phyloP scores from a whole-genome alignment of 2,113 vertebrate species.

The Salvelinus fontinalis region DNA sequence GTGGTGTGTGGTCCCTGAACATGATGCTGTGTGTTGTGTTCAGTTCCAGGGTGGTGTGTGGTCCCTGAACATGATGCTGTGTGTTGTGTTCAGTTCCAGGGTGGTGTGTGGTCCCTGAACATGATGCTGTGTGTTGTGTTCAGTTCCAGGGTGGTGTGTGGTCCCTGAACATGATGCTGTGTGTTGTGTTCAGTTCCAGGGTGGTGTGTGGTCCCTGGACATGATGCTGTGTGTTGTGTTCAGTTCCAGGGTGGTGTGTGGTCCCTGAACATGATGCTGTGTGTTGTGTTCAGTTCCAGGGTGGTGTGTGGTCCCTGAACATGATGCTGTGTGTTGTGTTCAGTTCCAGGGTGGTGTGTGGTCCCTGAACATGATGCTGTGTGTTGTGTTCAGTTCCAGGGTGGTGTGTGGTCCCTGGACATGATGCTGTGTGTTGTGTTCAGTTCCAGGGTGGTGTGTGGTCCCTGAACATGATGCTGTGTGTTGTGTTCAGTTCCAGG shows the following conservation, averaged over 20 bases:
- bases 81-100: constrained; percentile 85
- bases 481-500: constrained; percentile 85
- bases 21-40: constrained; percentile 73
- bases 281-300: constrained; percentile 85
- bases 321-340: constrained; percentile 74
- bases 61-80: constrained; percentile 79
- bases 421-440: constrained; percentile 73
- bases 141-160: constrained; percentile 92
- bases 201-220: constrained; percentile 85
- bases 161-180: constrained; percentile 79
- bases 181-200: constrained; percentile 86
- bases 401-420: constrained; percentile 86
- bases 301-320: constrained; percentile 86
- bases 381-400: constrained; percentile 85
- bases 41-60: constrained; percentile 92
- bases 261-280: constrained; percentile 79
- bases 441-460: constrained; percentile 92
- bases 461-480: constrained; percentile 79
- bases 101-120: constrained; percentile 84
- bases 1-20: constrained; percentile 85
- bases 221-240: constrained; percentile 73
- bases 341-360: constrained; percentile 92
- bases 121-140: constrained; percentile 30
- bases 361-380: constrained; percentile 79
- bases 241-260: constrained; percentile 92